A percentile compares a stretch with the other conserved stretches of the same genome.
Evolutionary conservation across 2,888 invertebrate species (phyloP).

Genomic region (Brachypterus glaber): DNA sequence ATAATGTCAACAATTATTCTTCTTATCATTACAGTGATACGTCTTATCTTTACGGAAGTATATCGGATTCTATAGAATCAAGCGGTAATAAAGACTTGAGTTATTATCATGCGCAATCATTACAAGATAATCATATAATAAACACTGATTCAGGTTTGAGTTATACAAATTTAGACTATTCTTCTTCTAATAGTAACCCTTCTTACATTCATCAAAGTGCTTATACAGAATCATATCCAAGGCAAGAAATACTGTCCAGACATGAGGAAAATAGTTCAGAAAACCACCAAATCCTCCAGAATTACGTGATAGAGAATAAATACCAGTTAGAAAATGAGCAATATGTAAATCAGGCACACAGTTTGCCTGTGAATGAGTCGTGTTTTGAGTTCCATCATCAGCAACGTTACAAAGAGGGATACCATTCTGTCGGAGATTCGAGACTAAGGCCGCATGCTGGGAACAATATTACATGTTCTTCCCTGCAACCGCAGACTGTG

Average conservation of each 20-base stretch:
- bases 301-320: conserved; percentile 46
- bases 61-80: conserved; percentile 35
- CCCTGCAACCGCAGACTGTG: conserved; percentile 47
- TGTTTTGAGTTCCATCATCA: conserved; percentile 51
- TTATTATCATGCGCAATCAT: conserved; percentile 40
- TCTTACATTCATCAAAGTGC: conserved; percentile 33
- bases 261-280: conserved; percentile 49
- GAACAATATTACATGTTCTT: conserved; percentile 27
- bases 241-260: conserved; percentile 37
- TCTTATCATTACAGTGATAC: conserved; percentile 37
- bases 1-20: conserved; percentile 38
- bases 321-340: conserved; percentile 36
- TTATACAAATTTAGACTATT: conserved; percentile 82
- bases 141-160: conserved; percentile 79
- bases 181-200: conserved; percentile 39
- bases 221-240: conserved; percentile 30
- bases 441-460: conserved; percentile 37
- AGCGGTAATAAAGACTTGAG: conserved; percentile 41
- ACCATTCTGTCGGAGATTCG: conserved; percentile 22
- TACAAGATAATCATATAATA: conserved; percentile 50
- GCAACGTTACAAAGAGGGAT: conserved; percentile 55
- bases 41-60: conserved; percentile 30
- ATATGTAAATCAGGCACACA: conserved; percentile 29
- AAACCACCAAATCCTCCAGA: conserved; percentile 41
- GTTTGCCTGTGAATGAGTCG: conserved; percentile 40